A percentile compares a stretch with the other conserved stretches of the same genome.
Evolutionary conservation across 2,888 invertebrate genomes (phyloP).

Genomic region (Lobophora halterata): DNA sequence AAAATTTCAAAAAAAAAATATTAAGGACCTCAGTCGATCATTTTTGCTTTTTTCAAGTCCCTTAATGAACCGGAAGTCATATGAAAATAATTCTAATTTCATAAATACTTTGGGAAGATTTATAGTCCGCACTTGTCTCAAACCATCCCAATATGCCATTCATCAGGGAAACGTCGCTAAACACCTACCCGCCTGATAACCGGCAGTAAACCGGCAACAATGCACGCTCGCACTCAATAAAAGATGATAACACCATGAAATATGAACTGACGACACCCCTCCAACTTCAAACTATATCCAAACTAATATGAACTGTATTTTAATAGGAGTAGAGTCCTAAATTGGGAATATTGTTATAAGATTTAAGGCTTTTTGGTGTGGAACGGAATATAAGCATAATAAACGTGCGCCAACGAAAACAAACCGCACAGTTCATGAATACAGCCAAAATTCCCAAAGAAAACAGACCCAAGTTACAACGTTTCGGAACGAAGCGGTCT

Average conservation of each 20-base stretch:
- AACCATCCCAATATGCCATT: slow-evolving; percentile 63
- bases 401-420: slow-evolving; percentile 70
- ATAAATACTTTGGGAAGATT: slow-evolving; percentile 8
- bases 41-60: too few relatives aligned
- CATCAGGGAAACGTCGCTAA: slow-evolving; percentile 70
- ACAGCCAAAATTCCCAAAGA: slow-evolving; percentile 75
- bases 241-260: slow-evolving; percentile 80
- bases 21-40: too few relatives aligned
- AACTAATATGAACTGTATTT: slow-evolving; percentile 34
- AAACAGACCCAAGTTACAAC: slow-evolving; percentile 70
- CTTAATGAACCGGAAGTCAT: too few relatives aligned
- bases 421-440: slow-evolving; percentile 67
- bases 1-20: too few relatives aligned
- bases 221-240: slow-evolving; percentile 79
- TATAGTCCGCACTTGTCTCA: slow-evolving; percentile 10
- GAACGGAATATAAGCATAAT: slow-evolving; percentile 56
- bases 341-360: not conserved
- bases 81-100: slow-evolving; percentile 29
- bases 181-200: slow-evolving; percentile 74
- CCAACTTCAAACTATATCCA: slow-evolving; percentile 35
- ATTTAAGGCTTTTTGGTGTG: slow-evolving; percentile 49
- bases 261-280: slow-evolving; percentile 76
- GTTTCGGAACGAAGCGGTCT: slow-evolving; percentile 69
- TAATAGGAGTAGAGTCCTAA: slow-evolving; percentile 27
- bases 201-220: slow-evolving; percentile 78